Base-by-base conservation (phyloP, 37 sponge, comb jelly and placozoan species). In the Lycopodina hypogea region DNA sequence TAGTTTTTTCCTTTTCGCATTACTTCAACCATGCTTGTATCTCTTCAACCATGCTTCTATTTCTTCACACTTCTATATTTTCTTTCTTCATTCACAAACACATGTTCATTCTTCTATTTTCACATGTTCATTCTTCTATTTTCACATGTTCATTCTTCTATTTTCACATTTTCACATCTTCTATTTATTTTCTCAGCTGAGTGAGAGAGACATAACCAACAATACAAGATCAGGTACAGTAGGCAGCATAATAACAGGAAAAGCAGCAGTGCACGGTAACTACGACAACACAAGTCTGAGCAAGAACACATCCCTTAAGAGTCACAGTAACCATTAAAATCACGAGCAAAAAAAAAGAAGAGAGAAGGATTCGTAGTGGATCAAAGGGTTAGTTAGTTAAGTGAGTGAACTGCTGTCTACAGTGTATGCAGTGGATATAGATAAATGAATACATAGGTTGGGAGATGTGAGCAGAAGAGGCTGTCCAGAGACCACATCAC, bases 41-140 rank as follows among this genome's bases (percentile, higher is more conserved):
- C 48, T 45, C 48, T 45, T 45, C 48, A 45, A 45, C 45, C 74
- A 73, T 55, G 56, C 74, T 73, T 70, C 70, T 40, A 70, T 22
- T 42, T 70, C 68, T 67, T 67, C 68, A 76, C 38, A 37, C 77
- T 76, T 76, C 64, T 60, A 39, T n/a, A 33, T 60, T 63, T 62
- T 57, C 58, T 56, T 32, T 53, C 35, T 56, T 74, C 53, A 12
- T 14, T 72, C 60, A 55, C 39, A 26, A 21, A 26, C 23, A 40
- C 61, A 40, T 61, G 58, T 77, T 77, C 62, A 36, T 45, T 22
- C 64, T 63, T 78, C 67, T 77, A 34, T 23, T 35, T 76, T 22
- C 24, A 59, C 19, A 24, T 74, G 32, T 74, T 74, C 75, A 56
- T 42, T 24, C 52, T 74, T 48, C 75, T 38, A 78, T 67, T 66